These are phyloP conservation scores for Pristionchus japonicus DNA, from an alignment of 2,888 invertebrate species.

Conservation along the genomic window DNA sequence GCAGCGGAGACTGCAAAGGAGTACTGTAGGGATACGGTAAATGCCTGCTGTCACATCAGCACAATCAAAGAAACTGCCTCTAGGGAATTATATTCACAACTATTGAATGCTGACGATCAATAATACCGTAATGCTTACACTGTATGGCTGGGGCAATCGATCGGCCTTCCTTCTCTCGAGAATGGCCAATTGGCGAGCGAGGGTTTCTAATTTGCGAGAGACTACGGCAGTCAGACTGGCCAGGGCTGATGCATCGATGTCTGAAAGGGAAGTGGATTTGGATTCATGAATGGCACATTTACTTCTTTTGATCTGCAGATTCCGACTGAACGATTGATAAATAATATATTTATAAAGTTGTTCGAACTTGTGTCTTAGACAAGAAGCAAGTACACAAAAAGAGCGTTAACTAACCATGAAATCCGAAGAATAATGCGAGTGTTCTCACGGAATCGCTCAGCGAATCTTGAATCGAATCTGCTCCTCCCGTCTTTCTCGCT, in stretches of 20 bases:
- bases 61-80: no score
- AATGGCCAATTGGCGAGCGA: conserved; percentile 41
- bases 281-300: no score
- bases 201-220: neutral
- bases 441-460: neutral
- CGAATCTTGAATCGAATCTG: neutral
- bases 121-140: neutral
- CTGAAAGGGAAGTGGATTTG: neutral
- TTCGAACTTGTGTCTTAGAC: no score
- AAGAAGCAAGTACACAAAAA: no score
- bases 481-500: neutral
- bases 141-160: conserved; percentile 36
- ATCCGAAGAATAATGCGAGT: neutral
- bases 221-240: conserved; percentile 11
- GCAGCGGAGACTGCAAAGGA: neutral
- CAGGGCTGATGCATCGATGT: neutral
- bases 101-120: neutral
- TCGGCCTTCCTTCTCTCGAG: conserved; percentile 48
- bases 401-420: neutral
- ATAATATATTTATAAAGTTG: no score
- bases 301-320: neutral
- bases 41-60: neutral
- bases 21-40: neutral
- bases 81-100: no score
- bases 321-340: no score